Evolutionary conservation across 2,797 vertebrate species (phyloP).

Genomic region (Danio kyathit): DNA sequence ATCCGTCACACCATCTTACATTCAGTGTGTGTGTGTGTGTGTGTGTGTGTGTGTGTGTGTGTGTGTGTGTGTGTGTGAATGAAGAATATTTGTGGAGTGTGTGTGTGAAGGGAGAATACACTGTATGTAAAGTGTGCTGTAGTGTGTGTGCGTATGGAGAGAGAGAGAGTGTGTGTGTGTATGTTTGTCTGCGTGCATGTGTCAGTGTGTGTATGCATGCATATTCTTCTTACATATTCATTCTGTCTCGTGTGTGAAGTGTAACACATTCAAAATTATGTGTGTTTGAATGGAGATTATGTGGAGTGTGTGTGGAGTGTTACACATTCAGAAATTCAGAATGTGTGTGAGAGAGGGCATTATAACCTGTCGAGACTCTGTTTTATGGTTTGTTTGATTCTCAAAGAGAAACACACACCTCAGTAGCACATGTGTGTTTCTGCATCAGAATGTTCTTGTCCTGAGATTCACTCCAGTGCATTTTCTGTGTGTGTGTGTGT

Average conservation of each 20-base stretch:
- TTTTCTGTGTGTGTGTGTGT: not conserved
- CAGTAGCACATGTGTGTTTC: not conserved
- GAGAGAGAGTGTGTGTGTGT: too few species aligned
- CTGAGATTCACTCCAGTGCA: too few species aligned
- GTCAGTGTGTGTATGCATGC: not conserved
- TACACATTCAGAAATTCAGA: too few species aligned
- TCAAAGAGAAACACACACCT: not conserved
- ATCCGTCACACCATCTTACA: not conserved
- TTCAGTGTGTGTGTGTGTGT: slow-evolving; percentile 28
- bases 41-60: too few species aligned
- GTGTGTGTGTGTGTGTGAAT: slow-evolving; percentile 7
- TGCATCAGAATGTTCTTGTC: not conserved
- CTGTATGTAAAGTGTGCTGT: not conserved
- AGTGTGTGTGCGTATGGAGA: not conserved
- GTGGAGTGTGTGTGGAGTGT: too few species aligned
- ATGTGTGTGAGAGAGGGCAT: not conserved
- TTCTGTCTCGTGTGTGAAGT: not conserved
- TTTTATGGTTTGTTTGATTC: not conserved
- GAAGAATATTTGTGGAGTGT: not conserved
- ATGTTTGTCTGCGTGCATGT: too few species aligned
- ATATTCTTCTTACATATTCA: not conserved
- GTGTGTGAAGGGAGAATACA: too few species aligned
- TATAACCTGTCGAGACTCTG: not conserved
- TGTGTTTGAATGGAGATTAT: too few species aligned
- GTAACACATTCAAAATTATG: not conserved